Conservation (phyloP, 2,797 vertebrate species). For the Squalus acanthias region DNA sequence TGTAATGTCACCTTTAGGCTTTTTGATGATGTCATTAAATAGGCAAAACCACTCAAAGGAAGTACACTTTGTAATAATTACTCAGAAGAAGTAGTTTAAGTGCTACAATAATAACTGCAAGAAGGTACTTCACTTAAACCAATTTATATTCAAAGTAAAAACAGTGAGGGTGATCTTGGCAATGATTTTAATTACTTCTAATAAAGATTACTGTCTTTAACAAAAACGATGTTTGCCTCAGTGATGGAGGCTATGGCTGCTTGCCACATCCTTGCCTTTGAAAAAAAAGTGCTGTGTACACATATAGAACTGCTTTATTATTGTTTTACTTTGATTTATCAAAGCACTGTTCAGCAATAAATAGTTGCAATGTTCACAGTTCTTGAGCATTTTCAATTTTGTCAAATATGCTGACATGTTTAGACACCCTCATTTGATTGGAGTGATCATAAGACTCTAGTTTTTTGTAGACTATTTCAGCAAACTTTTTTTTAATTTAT, state of each 20-base stretch:
- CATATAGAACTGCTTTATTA: neutral
- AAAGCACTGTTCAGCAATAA: constrained; percentile 13
- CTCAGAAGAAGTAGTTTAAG: neutral
- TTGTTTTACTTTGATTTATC: constrained; percentile 7
- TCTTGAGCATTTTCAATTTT: neutral
- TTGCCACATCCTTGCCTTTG: constrained; percentile 13
- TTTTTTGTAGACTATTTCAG: neutral
- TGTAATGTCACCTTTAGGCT: neutral
- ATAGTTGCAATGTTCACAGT: neutral
- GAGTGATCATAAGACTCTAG: neutral
- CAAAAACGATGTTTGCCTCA: neutral
- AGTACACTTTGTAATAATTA: constrained; percentile 6
- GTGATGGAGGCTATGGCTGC: constrained; percentile 12
- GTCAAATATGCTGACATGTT: neutral
- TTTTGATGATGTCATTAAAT: neutral
- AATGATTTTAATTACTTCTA: constrained; percentile 21
- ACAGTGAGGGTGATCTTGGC: constrained; percentile 13
- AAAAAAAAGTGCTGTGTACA: neutral
- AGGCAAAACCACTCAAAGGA: neutral
- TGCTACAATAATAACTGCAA: constrained; percentile 6
- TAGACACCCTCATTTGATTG: neutral
- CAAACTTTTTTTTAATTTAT: neutral
- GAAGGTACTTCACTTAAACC: neutral
- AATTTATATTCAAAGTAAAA: constrained; percentile 34
- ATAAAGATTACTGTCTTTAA: constrained; percentile 32